A percentile compares a stretch with the other conserved stretches of the same genome.
Evolutionary conservation across 1,140 invertebrate species (phyloP).

Genomic region (Protaetia brevitarsis): DNA sequence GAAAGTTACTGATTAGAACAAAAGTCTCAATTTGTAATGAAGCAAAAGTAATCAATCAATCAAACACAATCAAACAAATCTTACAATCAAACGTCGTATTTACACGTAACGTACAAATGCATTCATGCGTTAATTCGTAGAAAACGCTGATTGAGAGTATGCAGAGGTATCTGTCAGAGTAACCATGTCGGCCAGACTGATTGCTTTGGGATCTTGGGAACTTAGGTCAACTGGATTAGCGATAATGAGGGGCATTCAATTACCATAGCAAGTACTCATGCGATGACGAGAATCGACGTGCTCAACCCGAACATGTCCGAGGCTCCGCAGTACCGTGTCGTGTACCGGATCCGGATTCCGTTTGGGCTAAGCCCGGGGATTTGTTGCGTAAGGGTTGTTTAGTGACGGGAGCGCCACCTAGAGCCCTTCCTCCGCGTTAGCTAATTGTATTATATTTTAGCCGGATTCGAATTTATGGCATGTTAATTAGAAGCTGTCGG

Average conservation of each 20-base stretch:
- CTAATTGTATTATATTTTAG: slow-evolving; percentile 21
- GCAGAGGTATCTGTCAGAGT: slow-evolving; percentile 23
- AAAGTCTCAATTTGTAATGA: too few relatives aligned
- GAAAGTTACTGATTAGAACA: too few relatives aligned
- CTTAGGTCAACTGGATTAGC: slow-evolving; percentile 34
- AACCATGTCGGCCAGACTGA: slow-evolving; percentile 27
- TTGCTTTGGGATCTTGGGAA: slow-evolving; percentile 33
- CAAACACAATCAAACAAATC: too few relatives aligned
- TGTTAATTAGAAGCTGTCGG: slow-evolving; percentile 9
- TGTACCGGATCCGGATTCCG: background rate
- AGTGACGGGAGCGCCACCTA: background rate
- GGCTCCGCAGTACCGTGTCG: background rate
- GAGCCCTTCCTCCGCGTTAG: background rate
- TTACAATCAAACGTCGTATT: too few relatives aligned
- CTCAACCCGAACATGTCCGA: slow-evolving; percentile 21
- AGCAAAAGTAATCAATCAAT: too few relatives aligned
- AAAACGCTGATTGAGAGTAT: slow-evolving; percentile 20
- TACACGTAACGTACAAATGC: background rate
- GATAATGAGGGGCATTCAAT: slow-evolving; percentile 35
- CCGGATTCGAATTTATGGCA: slow-evolving; percentile 5
- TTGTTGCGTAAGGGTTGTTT: slow-evolving; percentile 16
- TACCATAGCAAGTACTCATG: slow-evolving; percentile 34
- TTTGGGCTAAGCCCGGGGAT: slow-evolving; percentile 19
- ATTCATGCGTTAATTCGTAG: background rate
- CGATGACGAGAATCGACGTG: slow-evolving; percentile 28